phyloP scores from a whole-genome alignment of 2,797 vertebrate species.

The Myotis findleyi region DNA sequence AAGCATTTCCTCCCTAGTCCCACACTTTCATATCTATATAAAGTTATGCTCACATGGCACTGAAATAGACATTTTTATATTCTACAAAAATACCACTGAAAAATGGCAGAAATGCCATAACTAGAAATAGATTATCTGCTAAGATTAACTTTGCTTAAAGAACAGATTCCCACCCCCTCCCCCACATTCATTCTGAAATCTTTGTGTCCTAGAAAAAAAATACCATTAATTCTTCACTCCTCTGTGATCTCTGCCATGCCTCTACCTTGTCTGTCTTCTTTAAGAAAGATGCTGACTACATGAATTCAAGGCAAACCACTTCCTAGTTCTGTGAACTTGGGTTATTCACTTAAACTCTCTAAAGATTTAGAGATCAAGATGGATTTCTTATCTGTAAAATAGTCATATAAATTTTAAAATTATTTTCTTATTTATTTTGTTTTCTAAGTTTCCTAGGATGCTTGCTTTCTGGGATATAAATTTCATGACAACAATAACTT shows the following conservation, averaged over 20 bases:
- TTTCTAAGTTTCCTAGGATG: neutral
- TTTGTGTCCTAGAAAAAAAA: slow-evolving; percentile 44
- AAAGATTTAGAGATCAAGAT: too few species aligned
- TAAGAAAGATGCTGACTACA: neutral
- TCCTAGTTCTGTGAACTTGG: neutral
- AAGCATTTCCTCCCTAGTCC: slow-evolving; percentile 65
- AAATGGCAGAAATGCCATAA: slow-evolving; percentile 79
- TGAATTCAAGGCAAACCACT: slow-evolving; percentile 10
- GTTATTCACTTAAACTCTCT: neutral
- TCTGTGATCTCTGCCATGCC: neutral
- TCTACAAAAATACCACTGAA: slow-evolving; percentile 79
- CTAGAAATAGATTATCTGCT: slow-evolving; percentile 82
- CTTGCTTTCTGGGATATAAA: neutral
- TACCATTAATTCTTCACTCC: neutral
- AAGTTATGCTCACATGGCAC: slow-evolving; percentile 77
- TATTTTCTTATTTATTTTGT: neutral
- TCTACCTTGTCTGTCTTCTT: neutral
- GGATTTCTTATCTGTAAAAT: neutral
- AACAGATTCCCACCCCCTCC: slow-evolving; percentile 43
- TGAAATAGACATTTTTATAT: slow-evolving; percentile 80
- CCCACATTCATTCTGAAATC: slow-evolving; percentile 74
- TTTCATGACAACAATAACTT: neutral
- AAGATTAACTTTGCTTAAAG: slow-evolving; percentile 78
- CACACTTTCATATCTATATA: slow-evolving; percentile 79
- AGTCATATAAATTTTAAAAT: neutral